Evolutionary conservation across 2,797 vertebrate genomes (phyloP).

Genomic region (Clarias laeviceps): DNA sequence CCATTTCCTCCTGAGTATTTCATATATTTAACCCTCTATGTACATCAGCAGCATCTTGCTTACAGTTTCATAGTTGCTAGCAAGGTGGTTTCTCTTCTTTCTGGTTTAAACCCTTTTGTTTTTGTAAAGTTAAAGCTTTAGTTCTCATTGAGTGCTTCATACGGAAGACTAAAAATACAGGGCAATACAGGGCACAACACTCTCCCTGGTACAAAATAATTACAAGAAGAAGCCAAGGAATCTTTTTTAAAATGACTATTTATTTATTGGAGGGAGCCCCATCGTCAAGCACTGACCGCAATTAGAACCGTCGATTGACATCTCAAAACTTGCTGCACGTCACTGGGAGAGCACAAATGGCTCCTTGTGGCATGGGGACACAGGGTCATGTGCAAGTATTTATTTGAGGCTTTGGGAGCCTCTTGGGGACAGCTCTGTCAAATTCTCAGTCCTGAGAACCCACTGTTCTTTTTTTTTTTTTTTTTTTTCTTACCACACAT

Average conservation of each 20-base stretch:
- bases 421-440: slow-evolving; percentile 54
- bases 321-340: slow-evolving; percentile 48
- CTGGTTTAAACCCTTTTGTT: background rate
- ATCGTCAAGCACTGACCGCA: slow-evolving; percentile 33
- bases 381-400: slow-evolving; percentile 62
- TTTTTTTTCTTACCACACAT: slow-evolving; percentile 44
- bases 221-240: slow-evolving; percentile 32
- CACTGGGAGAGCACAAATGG: slow-evolving; percentile 51
- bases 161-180: background rate
- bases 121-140: background rate
- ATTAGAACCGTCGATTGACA: slow-evolving; percentile 41
- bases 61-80: background rate
- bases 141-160: background rate
- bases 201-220: slow-evolving; percentile 13
- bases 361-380: slow-evolving; percentile 56
- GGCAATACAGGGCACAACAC: background rate
- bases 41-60: background rate
- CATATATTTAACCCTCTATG: background rate
- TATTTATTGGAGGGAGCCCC: slow-evolving; percentile 16
- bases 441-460: slow-evolving; percentile 56
- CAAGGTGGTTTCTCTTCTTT: background rate
- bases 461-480: slow-evolving; percentile 45
- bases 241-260: background rate
- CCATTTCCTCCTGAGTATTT: background rate
- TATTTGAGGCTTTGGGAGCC: slow-evolving; percentile 57